Base-by-base conservation (phyloP, 1,140 invertebrate genomes). In the Bombus impatiens region DNA sequence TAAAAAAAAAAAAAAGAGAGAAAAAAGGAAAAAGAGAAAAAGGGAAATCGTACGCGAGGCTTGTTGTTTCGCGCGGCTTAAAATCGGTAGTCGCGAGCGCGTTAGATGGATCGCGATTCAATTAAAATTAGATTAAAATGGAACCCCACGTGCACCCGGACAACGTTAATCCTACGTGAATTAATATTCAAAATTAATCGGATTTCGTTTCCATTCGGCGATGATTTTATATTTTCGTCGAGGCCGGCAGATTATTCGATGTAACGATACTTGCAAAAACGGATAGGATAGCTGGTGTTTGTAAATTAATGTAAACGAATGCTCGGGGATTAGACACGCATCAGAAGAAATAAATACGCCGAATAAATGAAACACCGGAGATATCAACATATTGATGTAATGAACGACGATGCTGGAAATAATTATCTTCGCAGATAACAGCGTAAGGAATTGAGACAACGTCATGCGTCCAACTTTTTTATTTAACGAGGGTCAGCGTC, bases 161-260 rank as follows among this genome's bases (percentile, higher is more conserved):
- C 77, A 70, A 71, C 53, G 40, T 85, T 85, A 74, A 85, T 71
- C 78, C 37, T 37, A 1, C 10, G 3, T 40, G 78, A 85, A 85
- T 85, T 85, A 80, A 85, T 80, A 85, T 80, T 80, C n/a, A 84
- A 71, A 28, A 84, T 84, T 80, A 72, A 85, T 85, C 78, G 78
- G 68, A 85, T 78, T 78, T 32, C 82, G n/a, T 84, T 70, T 35
- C 65, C n/a, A 53, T 68, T 40, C 42, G 28, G 12, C 62, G 44
- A 32, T 62, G 47, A 35, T 85, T 85, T 85, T 84, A 84, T 80
- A 59, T 71, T 79, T 44, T 59, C 76, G 22, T n/a, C 18, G 32
- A 32, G 10, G 9, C 37, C 10, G 9, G 2, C 32, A n/a, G 77
- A 79, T 79, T 84, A 84, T 53, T 72, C 53, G n/a, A 28, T 71